These are phyloP conservation scores for Austrolebias charrua DNA, from an alignment of 2,797 vertebrate species.

Conservation along the genomic window DNA sequence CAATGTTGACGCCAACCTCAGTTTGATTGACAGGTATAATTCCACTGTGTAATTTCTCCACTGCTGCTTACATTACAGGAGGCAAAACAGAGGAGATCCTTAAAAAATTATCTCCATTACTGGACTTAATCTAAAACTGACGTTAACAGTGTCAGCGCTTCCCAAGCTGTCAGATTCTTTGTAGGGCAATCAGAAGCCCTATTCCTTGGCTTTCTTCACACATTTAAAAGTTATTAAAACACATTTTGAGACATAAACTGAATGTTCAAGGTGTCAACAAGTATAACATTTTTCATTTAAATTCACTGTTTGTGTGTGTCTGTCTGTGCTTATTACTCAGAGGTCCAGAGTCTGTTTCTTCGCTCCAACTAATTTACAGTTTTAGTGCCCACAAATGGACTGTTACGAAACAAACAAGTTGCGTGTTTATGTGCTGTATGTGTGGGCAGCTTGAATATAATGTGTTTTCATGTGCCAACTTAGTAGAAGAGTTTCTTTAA, in stretches of 20 bases:
- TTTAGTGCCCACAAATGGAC: conserved; percentile 54
- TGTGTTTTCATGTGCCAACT: conserved; percentile 14
- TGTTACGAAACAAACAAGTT: conserved; percentile 33
- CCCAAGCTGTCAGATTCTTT: no score
- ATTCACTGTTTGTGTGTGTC: conserved; percentile 8
- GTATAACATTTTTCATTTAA: neutral
- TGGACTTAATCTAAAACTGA: neutral
- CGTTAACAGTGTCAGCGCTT: neutral
- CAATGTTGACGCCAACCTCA: no score
- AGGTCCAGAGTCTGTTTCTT: conserved; percentile 64
- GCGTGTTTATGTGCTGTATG: conserved; percentile 12
- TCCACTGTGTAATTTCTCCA: neutral
- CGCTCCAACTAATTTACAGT: conserved; percentile 66
- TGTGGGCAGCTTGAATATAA: conserved; percentile 9
- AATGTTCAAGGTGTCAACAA: neutral
- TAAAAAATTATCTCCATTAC: no score
- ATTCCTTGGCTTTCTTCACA: no score
- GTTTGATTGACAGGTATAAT: no score
- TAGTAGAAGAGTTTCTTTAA: conserved; percentile 30
- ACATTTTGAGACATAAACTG: neutral
- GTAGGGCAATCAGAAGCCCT: no score
- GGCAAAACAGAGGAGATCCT: no score
- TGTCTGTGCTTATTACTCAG: conserved; percentile 37
- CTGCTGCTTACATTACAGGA: neutral
- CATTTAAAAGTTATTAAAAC: neutral